Base-by-base conservation (phyloP, 2,888 invertebrate genomes). In the Sycophila texana region DNA sequence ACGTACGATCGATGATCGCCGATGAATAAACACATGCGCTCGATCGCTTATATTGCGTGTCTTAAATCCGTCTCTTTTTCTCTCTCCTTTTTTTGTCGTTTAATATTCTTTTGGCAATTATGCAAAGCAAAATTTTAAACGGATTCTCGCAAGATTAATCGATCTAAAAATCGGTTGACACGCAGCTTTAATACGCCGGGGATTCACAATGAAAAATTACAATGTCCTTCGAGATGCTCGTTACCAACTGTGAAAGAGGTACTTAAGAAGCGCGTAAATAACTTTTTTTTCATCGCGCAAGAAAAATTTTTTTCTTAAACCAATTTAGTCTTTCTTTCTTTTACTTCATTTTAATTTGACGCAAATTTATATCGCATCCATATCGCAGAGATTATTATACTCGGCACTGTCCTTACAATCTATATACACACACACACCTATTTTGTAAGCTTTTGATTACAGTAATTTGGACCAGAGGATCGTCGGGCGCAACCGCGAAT, bases 91-190 rank as follows among this genome's bases (percentile, higher is more conserved):
- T 74, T 74, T 66, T 74, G 51, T 68, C 60, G 14, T 51, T 51
- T 30, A 20, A 49, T 66, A 57, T 60, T 67, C 74, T 74, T 49
- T 58, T 58, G 57, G 49, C 26, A 75, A 67, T 68, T 68, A 65
- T 66, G 67, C 75, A 75, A 75, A 68, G 53, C 18, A 20, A 55
- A 39, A 22, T 20, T 57, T 55, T 61, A 49, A 80, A 80, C 73
- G 61, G 72, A 73, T 73, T 77, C 68, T 30, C 47, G n/a, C n/a
- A 58, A 68, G 80, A 76, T 73, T 68, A 63, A 80, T 75, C 13
- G 61, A 61, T 68, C 51, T 14, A 39, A 16, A 68, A 60, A 51
- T 60, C 57, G 30, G 75, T 75, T 75, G 67, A 67, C 67, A 75
- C 61, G 39, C 22, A 39, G 47, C n/a, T 26, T 51, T 30, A 51